These are phyloP conservation scores for Acrossocheilus fasciatus DNA, from an alignment of 2,797 vertebrate species.

Conservation along the genomic window DNA sequence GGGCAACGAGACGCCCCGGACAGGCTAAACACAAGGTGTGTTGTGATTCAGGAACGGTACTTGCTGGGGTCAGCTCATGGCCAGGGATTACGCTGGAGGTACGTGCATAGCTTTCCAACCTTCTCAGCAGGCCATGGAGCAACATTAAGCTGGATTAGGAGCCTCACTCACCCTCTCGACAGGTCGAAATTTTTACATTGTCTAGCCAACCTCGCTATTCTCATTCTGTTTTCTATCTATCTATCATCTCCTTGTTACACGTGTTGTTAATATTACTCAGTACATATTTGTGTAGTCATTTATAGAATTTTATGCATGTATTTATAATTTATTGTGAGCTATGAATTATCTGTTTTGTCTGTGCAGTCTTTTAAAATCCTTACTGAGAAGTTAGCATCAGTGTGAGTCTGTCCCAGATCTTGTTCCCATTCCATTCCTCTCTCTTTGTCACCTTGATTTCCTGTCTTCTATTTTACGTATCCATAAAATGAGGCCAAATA, in stretches of 20 bases:
- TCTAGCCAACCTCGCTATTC: slow-evolving; percentile 4
- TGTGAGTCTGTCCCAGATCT: background rate
- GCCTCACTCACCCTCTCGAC: background rate
- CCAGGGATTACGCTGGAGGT: slow-evolving; percentile 37
- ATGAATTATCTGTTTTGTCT: background rate
- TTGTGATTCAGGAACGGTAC: slow-evolving; percentile 17
- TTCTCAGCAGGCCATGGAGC: background rate
- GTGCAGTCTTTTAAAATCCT: background rate
- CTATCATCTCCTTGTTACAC: background rate
- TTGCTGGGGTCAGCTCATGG: slow-evolving; percentile 46
- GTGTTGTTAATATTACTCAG: background rate
- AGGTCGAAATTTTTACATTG: background rate
- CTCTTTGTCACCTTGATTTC: background rate
- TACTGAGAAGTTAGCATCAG: background rate
- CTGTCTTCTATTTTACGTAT: background rate
- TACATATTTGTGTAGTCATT: background rate
- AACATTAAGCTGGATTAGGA: slow-evolving; percentile 19
- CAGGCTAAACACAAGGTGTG: slow-evolving; percentile 27
- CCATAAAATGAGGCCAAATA: slow-evolving; percentile 4
- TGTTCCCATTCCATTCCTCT: background rate
- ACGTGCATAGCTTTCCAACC: slow-evolving; percentile 18
- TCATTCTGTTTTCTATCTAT: background rate
- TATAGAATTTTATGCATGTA: background rate
- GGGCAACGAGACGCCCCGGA: slow-evolving; percentile 7
- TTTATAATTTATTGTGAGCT: background rate